phyloP scores from a whole-genome alignment of 2,888 invertebrate genomes.

The Glyphotaelius pellucidus region DNA sequence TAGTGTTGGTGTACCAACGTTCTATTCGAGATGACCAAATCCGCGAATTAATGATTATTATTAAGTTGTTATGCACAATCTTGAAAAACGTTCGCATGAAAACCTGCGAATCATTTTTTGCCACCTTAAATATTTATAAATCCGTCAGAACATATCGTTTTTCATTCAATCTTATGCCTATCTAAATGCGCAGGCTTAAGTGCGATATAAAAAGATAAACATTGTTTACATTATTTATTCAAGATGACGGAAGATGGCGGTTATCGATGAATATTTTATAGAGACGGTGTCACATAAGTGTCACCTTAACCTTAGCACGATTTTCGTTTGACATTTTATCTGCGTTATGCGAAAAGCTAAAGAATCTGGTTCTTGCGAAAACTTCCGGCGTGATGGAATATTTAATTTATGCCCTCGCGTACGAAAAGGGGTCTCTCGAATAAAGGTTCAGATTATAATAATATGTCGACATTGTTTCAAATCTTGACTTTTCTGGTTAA shows the following conservation, averaged over 20 bases:
- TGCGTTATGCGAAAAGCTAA: not conserved
- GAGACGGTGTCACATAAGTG: not conserved
- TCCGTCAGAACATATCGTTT: constrained; percentile 12
- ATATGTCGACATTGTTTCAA: not conserved
- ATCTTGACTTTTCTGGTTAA: not conserved
- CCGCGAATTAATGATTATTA: not conserved
- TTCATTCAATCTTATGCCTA: not conserved
- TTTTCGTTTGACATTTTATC: constrained; percentile 5
- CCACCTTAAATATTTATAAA: not conserved
- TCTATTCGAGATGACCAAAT: not conserved
- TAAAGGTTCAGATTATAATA: not conserved
- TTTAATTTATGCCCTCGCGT: not conserved
- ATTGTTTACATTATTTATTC: constrained; percentile 43
- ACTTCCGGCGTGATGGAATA: not conserved
- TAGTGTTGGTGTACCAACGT: not conserved
- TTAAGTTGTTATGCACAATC: not conserved
- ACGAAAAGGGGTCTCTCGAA: not conserved
- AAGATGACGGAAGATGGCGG: constrained; percentile 19
- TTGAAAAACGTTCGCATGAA: not conserved
- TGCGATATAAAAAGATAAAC: not conserved
- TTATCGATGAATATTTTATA: constrained; percentile 35
- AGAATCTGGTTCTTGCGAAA: not conserved
- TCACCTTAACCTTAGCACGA: constrained; percentile 26
- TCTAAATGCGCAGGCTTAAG: not conserved
- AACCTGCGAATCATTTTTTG: not conserved